phyloP scores from a whole-genome alignment of 2,797 vertebrate species.

The Molossus alvarezi region DNA sequence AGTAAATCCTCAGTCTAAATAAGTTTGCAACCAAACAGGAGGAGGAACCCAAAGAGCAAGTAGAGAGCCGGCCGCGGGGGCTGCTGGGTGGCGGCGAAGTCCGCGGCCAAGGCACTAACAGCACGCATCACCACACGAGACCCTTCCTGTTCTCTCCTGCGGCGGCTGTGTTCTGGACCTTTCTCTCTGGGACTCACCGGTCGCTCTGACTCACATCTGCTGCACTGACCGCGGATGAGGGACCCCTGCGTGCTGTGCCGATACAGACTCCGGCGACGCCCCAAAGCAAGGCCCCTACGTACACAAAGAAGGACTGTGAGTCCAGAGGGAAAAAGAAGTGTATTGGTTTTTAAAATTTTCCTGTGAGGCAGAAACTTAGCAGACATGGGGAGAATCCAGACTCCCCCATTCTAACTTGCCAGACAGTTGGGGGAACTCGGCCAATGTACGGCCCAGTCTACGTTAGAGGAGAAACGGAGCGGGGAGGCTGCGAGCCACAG shows the following conservation, averaged over 20 bases:
- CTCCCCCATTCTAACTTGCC: background rate
- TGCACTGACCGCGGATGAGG: background rate
- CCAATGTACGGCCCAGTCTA: background rate
- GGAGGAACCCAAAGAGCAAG: constrained; percentile 64
- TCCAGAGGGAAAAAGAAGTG: background rate
- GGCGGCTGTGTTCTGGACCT: background rate
- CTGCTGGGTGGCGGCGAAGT: background rate
- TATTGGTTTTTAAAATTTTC: background rate
- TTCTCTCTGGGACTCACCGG: background rate
- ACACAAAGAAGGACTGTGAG: background rate
- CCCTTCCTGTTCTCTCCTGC: background rate
- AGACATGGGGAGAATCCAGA: background rate
- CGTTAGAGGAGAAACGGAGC: background rate
- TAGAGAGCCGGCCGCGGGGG: constrained; percentile 52
- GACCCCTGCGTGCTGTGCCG: background rate
- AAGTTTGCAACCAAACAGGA: constrained; percentile 68
- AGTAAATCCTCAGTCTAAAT: constrained; percentile 85
- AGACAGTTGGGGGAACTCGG: background rate
- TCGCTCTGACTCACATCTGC: background rate
- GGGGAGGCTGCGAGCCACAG: background rate
- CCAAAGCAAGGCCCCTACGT: background rate
- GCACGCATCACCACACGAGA: background rate
- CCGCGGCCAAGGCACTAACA: background rate
- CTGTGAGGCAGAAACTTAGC: background rate
- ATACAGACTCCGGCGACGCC: background rate